Base-by-base conservation (phyloP, 2,888 invertebrate genomes). In the Cremastobaeus sp. region DNA sequence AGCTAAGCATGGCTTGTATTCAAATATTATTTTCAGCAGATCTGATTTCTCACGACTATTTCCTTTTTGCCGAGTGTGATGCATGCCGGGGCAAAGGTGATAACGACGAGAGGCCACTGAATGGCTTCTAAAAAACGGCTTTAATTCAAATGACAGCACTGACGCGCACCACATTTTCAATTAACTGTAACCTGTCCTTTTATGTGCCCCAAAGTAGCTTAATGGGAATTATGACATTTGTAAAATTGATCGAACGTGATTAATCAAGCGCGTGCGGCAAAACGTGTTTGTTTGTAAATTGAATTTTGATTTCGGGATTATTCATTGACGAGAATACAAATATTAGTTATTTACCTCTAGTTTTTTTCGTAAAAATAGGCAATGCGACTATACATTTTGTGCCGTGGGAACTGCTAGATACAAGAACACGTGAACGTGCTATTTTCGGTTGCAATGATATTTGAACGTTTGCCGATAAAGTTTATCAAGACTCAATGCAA, bases 1-100 rank as follows among this genome's bases (percentile, higher is more conserved):
- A 34, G 37, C 57, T 66, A 66, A 57, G 48, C 54, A 54, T 47
- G 45, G 45, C 43, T 43, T 50, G 48, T 57, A 66, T 50, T 66
- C 57, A 66, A 57, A 66, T 50, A 66, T 50, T 30, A 66, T 66
- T 66, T 50, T 66, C 66, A 57, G 35, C 66, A 57, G 50, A 66
- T 66, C 41, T 57, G 48, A 66, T 66, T 66, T 57, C 57, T 65
- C 57, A 48, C 57, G 41, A 66, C 57, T 65, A 55, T 48, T 65
- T 65, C 55, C 48, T 66, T 66, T 66, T 48, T 15, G 21, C 17
- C 8, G 17, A 35, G 39, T 66, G 48, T 57, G 57, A 57, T 57
- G 57, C 28, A 57, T 50, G 57, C 34, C n/a, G 14, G 18, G 48
- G 14, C 37, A 55, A 37, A 48, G 50, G 43, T 30, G 65, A 55